Conservation (phyloP, 2,888 invertebrate species). For the Dryococelus australis region DNA sequence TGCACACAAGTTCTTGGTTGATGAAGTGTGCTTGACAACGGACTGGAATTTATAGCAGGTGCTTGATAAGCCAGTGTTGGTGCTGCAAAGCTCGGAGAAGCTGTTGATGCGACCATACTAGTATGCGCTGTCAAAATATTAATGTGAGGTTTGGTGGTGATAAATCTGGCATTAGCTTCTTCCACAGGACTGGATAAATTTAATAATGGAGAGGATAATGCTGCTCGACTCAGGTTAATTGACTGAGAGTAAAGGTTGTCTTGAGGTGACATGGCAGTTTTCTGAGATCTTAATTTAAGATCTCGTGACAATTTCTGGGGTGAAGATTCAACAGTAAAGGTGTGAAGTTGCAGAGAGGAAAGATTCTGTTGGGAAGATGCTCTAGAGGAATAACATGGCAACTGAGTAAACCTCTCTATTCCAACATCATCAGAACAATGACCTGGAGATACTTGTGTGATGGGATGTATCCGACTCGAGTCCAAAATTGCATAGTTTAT, state of each 20-base stretch:
- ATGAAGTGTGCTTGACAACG: constrained; percentile 19
- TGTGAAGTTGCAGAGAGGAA: constrained; percentile 44
- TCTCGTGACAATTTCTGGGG: neutral
- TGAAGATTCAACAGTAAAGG: neutral
- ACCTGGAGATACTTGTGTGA: constrained; percentile 28
- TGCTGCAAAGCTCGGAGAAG: constrained; percentile 67
- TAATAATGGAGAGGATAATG: constrained; percentile 49
- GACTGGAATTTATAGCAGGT: neutral
- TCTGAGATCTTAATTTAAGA: neutral
- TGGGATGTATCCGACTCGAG: constrained; percentile 57
- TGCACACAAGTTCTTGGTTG: constrained; percentile 41
- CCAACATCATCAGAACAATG: constrained; percentile 65
- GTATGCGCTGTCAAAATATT: constrained; percentile 80
- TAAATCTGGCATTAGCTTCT: constrained; percentile 78
- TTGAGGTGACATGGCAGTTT: constrained; percentile 58
- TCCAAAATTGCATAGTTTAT: constrained; percentile 59
- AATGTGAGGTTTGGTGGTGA: constrained; percentile 78
- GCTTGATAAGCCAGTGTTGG: constrained; percentile 54
- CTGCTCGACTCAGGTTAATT: constrained; percentile 57
- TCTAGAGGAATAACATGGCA: constrained; percentile 54
- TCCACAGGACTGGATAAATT: constrained; percentile 57
- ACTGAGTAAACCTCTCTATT: constrained; percentile 60
- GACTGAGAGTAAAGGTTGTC: constrained; percentile 69
- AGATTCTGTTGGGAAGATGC: constrained; percentile 42
- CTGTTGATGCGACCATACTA: constrained; percentile 69